phyloP scores from a whole-genome alignment of 1,140 invertebrate species.

The Drusus annulatus region DNA sequence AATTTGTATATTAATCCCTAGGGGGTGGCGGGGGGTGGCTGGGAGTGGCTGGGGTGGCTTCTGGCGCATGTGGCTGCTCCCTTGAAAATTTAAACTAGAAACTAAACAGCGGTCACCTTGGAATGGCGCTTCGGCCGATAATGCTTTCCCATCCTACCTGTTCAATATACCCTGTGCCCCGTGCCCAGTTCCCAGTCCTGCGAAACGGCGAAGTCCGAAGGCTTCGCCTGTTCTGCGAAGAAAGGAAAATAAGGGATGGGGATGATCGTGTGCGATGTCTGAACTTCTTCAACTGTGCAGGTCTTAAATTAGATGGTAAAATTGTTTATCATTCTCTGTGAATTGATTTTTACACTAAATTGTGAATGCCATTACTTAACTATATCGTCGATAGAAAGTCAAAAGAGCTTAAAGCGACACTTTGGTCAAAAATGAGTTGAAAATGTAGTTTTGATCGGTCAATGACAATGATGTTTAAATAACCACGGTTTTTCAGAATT shows the following conservation, averaged over 20 bases:
- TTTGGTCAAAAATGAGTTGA: too few species aligned
- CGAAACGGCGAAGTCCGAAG: neutral
- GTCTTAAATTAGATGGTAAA: too few species aligned
- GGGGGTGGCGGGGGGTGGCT: neutral
- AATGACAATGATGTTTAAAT: too few species aligned
- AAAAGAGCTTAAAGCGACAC: too few species aligned
- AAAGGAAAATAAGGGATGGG: slow-evolving; percentile 5
- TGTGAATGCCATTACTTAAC: too few species aligned
- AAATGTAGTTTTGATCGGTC: too few species aligned
- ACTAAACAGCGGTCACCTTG: slow-evolving; percentile 24
- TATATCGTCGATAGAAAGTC: too few species aligned
- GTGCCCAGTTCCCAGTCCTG: neutral
- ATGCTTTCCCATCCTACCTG: slow-evolving; percentile 1
- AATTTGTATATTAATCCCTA: neutral
- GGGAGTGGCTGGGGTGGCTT: neutral
- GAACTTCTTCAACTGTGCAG: slow-evolving; percentile 9
- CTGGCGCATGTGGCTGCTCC: neutral
- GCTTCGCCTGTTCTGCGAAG: neutral
- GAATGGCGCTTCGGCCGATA: slow-evolving; percentile 22
- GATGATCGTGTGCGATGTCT: neutral
- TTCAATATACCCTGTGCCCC: too few species aligned
- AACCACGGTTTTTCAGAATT: too few species aligned
- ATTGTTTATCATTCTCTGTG: too few species aligned
- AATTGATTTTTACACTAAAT: too few species aligned
- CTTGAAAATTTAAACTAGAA: slow-evolving; percentile 8